Conservation (phyloP, 2,888 invertebrate species). For the Celastrina argiolus region DNA sequence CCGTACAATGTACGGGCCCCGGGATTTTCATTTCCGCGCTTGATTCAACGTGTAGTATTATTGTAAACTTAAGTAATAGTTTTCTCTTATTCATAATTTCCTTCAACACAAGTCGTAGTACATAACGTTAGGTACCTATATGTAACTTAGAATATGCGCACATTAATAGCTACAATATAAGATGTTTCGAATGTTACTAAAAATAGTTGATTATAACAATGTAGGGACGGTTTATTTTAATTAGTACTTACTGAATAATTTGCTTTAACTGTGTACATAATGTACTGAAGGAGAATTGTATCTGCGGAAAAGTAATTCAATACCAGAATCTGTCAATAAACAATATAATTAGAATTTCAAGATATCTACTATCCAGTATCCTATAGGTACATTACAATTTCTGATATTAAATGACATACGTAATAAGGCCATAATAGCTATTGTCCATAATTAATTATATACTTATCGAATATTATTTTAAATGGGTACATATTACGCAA, state of each 20-base stretch:
- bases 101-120: neutral
- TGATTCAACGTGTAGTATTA: no score
- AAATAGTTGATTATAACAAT: neutral
- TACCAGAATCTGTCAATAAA: neutral
- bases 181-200: constrained; percentile 12
- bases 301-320: neutral
- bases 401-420: neutral
- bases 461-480: neutral
- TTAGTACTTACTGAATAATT: constrained; percentile 10
- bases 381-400: neutral
- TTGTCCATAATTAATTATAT: neutral
- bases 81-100: neutral
- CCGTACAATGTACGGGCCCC: no score
- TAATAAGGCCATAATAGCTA: neutral
- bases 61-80: neutral
- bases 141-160: constrained; percentile 2
- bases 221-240: neutral
- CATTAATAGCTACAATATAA: constrained; percentile 11
- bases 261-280: neutral
- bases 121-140: neutral
- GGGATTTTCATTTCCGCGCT: no score
- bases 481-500: neutral
- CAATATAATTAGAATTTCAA: neutral
- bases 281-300: neutral
- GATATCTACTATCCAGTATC: neutral